Conservation (phyloP, 2,888 invertebrate genomes). For the Conchocele bisecta region DNA sequence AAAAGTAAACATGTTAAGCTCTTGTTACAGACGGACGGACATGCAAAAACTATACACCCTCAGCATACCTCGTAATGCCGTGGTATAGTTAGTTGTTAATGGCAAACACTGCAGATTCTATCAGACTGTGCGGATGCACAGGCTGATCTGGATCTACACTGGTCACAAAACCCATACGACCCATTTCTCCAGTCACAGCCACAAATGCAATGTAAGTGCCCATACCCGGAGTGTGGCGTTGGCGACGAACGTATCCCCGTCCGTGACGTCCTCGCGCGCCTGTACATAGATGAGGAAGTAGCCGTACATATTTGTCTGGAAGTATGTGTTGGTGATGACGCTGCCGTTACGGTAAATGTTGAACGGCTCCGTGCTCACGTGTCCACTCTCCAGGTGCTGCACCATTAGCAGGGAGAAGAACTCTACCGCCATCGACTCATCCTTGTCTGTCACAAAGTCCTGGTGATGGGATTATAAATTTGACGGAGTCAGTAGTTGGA, state of each 20-base stretch:
- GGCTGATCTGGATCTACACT: no score
- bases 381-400: conserved; percentile 35
- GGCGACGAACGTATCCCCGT: conserved; percentile 42
- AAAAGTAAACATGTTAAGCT: no score
- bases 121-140: no score
- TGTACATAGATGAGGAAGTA: conserved; percentile 87
- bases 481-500: no score
- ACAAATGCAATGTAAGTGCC: no score
- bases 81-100: no score
- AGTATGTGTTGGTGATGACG: conserved; percentile 95
- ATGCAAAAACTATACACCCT: no score
- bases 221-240: conserved; percentile 63
- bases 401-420: conserved; percentile 40
- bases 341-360: conserved; percentile 74
- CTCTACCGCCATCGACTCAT: conserved; percentile 85
- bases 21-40: no score
- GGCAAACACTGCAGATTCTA: no score
- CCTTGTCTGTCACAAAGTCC: conserved; percentile 87
- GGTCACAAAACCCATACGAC: no score
- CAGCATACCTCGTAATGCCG: no score
- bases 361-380: conserved; percentile 67
- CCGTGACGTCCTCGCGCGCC: conserved; percentile 57
- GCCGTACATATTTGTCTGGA: conserved; percentile 97
- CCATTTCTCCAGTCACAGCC: no score
- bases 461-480: conserved; percentile 41